Evolutionary conservation across 2,113 vertebrate species (phyloP), one percentile per base, ranked within the genome.

Genomic region (Gymnogyps californianus): DNA sequence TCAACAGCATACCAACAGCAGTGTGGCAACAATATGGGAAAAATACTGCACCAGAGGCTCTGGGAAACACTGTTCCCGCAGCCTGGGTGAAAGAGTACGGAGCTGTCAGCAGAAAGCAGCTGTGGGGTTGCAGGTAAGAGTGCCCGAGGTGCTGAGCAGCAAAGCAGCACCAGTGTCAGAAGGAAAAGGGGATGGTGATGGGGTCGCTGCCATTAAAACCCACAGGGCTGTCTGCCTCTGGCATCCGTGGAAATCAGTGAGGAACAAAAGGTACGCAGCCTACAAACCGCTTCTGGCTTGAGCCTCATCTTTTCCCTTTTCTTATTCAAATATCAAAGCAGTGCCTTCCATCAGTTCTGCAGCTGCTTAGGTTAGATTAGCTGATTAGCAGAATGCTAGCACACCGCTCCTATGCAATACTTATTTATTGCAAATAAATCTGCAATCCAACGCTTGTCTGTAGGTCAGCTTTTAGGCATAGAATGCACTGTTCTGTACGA

Each of bases 171-270:
- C 8, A 2, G 2, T 4, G 9, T 25, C 13, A 40, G 29, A 47
- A 29, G 14, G 25, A 55, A 77, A 62, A 85, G 12, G 6, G 5
- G 10, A 14, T 24, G 12, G 4, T 31, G 69, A 10, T 34, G 24
- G 17, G 11, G 10, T 17, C 0, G 0, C 16, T 25, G 46, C 24
- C 36, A 24, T 5, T 11, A 54, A 32, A 75, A 46, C 22, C 10
- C 16, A 46, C 16, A 46, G 34, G 32, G 11, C 15, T 75, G 13
- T 12, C 46, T 46, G 13, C 9, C 34, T 54, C 12, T 55, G 13
- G 29, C 52, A 47, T 21, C n/a, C 16, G 2, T 38, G n/a, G 38
- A 67, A 76, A 25, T 51, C 1, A 1, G 6, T 29, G n/a, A 84
- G 47, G 16, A 78, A 8, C 10, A 80, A 75, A 66, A 18, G 25